Evolutionary conservation across 2,888 invertebrate species (phyloP).

Genomic region (Lasioglossum vierecki): DNA sequence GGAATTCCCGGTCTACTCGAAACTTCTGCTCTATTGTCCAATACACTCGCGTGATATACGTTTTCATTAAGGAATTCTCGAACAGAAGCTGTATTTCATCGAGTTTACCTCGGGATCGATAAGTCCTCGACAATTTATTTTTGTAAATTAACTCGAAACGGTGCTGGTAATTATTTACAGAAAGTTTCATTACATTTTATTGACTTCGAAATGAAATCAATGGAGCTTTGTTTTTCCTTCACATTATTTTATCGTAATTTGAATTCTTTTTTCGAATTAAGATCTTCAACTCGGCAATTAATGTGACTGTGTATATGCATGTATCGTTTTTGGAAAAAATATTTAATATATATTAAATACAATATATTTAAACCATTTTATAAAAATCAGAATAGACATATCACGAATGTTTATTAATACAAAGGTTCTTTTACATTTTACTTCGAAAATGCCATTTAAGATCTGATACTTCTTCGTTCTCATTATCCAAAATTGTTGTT

Average conservation of each 20-base stretch:
- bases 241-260: background rate
- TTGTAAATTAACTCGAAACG: background rate
- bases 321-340: no score
- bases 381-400: background rate
- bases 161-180: background rate
- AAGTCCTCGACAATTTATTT: background rate
- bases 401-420: background rate
- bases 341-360: no score
- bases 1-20: background rate
- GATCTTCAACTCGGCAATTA: no score
- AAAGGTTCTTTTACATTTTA: background rate
- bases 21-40: background rate
- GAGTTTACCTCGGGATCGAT: background rate
- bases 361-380: background rate
- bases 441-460: background rate
- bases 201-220: background rate
- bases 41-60: background rate
- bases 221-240: background rate
- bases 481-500: background rate
- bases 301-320: no score
- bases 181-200: background rate
- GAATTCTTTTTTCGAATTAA: background rate
- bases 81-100: background rate
- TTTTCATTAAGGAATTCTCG: background rate
- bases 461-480: background rate